A percentile compares a stretch with the other conserved stretches of the same genome.
Conservation (phyloP, 2,113 vertebrate genomes). For the Nyctibius bracteatus region DNA sequence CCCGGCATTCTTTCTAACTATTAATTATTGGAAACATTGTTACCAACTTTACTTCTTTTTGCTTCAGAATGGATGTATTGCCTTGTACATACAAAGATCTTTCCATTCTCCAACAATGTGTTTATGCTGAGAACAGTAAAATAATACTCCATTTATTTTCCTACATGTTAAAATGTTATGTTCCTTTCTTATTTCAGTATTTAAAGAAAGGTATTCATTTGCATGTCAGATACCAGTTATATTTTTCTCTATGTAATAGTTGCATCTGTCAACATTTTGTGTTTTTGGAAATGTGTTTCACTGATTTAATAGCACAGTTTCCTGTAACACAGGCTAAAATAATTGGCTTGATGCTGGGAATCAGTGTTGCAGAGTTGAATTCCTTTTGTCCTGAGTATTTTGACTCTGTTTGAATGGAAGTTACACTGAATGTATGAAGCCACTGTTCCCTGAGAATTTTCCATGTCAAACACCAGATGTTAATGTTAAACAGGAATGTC, state of each 20-base stretch:
- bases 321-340: neutral
- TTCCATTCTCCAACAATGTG: neutral
- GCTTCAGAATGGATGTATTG: neutral
- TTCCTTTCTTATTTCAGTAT: neutral
- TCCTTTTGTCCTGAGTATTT: slow-evolving; percentile 18
- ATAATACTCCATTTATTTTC: neutral
- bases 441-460: slow-evolving; percentile 70
- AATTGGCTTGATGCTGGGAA: neutral
- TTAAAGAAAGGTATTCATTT: neutral
- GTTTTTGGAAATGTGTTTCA: neutral
- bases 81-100: accelerated
- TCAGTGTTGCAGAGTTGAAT: neutral
- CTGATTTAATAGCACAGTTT: neutral
- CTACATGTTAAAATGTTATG: neutral
- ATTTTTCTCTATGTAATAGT: neutral
- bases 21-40: neutral
- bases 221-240: neutral
- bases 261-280: neutral
- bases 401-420: slow-evolving; percentile 59
- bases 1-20: accelerated
- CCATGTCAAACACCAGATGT: slow-evolving; percentile 60
- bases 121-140: neutral
- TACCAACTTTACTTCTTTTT: neutral
- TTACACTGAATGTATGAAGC: slow-evolving; percentile 54
- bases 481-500: slow-evolving; percentile 59